Evolutionary conservation across 2,797 vertebrate genomes (phyloP), one percentile per base, ranked within the genome.

Genomic region (Erpetoichthys calabaricus): DNA sequence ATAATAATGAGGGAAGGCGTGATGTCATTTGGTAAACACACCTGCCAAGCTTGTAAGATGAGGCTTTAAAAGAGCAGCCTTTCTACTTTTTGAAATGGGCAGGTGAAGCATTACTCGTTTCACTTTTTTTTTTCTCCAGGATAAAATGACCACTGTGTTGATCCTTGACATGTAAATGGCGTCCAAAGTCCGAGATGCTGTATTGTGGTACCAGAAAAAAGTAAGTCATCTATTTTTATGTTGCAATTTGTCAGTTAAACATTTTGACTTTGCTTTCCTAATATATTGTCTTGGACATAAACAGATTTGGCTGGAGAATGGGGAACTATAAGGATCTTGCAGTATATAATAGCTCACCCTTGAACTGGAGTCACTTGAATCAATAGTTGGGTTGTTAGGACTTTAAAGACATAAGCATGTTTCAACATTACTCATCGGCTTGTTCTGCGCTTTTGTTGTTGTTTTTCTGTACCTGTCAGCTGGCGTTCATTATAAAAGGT

Each of bases 161-260:
- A 91, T 76, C 73, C 76, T 74, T 71, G 79, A 84, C 80, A 87
- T 85, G 91, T 97, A 93, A 92, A 98, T 98, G 95, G 95, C 94
- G 84, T 98, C 92, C 82, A 97, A 87, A 89, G 93, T 98, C 72
- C 92, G 93, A 80, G 93, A 98, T 94, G 94, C 95, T 76, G 96
- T 98, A 83, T 91, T 98, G 75, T 97, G 94, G 94, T 98, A 98
- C 87, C 95, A 98, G 83, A 98, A 97, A 78, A 98, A 98, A 92
- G 95, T 98, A 87, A 92, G 92, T 60, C 0, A 58, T 66, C 62
- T 62, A 57, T 61, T 7, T 56, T 73, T 63, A 25, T 25, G 25
- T 25, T 25, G 25, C 25, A 43, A 65, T 70, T 62, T 68, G 56
- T 67, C 3, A 59, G 46, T 45, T 10, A n/a, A 53, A 8, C 42